These are phyloP conservation scores for Saimiri boliviensis DNA, from an alignment of 2,113 vertebrate genomes.

Conservation along the genomic window DNA sequence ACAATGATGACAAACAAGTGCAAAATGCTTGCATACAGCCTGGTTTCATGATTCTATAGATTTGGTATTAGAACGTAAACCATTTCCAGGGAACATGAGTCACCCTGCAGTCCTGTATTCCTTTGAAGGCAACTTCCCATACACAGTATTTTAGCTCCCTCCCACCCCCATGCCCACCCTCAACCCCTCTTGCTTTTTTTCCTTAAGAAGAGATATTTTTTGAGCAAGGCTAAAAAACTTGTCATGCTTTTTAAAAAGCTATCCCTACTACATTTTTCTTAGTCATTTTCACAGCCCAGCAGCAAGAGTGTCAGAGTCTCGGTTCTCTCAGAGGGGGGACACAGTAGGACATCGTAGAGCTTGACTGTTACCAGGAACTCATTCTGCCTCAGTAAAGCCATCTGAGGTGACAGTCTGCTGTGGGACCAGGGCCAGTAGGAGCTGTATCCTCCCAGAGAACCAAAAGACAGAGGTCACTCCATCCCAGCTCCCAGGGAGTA, in stretches of 20 bases:
- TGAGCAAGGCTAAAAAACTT: neutral
- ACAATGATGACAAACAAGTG: neutral
- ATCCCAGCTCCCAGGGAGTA: neutral
- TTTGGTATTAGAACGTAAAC: neutral
- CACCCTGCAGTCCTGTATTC: neutral
- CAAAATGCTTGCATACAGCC: neutral
- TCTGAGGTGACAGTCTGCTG: constrained; percentile 42
- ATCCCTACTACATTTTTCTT: neutral
- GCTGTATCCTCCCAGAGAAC: constrained; percentile 27
- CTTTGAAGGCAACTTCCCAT: neutral
- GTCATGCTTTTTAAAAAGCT: neutral
- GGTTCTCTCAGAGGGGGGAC: fast-evolving
- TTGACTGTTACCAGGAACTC: neutral
- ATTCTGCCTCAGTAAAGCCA: neutral
- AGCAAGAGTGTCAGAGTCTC: neutral
- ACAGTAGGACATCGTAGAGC: neutral
- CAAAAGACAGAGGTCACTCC: neutral
- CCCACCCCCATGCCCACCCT: neutral
- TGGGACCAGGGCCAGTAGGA: neutral
- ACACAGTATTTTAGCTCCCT: neutral
- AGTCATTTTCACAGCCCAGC: neutral
- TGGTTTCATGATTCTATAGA: neutral
- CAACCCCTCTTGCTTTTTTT: neutral
- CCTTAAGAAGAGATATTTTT: neutral
- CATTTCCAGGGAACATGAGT: neutral